Percentiles rank a stretch among this genome's conserved stretches.
These are phyloP conservation scores for Bungarus multicinctus DNA, from an alignment of 2,113 vertebrate genomes.

Conservation along the genomic window DNA sequence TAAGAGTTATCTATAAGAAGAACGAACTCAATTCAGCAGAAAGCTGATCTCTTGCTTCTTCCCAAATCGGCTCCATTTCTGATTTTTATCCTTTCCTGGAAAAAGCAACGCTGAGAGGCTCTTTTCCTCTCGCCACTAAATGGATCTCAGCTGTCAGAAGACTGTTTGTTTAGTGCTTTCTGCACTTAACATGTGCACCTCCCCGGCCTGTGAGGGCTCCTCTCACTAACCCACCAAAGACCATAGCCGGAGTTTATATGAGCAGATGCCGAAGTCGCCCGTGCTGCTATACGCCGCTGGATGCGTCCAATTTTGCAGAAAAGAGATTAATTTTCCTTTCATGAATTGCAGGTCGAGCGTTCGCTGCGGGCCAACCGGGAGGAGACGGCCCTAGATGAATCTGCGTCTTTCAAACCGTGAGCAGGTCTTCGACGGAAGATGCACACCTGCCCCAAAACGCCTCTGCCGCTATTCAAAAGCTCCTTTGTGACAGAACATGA, in stretches of 20 bases:
- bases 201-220: neutral
- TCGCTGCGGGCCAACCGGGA: constrained; percentile 22
- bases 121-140: neutral
- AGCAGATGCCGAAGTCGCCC: neutral
- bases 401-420: constrained; percentile 20
- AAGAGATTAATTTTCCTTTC: constrained; percentile 50
- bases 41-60: neutral
- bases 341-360: constrained; percentile 58
- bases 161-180: neutral
- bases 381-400: constrained; percentile 47
- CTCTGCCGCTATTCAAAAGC: constrained; percentile 44
- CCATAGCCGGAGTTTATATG: neutral
- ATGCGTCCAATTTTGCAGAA: neutral
- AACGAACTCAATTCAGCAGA: neutral
- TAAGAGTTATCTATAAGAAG: constrained; percentile 1
- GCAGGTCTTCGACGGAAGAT: constrained; percentile 25
- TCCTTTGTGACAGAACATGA: constrained; percentile 26
- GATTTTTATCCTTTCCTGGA: constrained; percentile 1
- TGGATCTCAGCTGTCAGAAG: neutral
- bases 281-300: neutral
- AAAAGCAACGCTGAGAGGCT: neutral
- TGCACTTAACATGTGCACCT: neutral
- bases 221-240: neutral
- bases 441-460: constrained; percentile 32
- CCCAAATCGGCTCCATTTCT: neutral